phyloP scores from a whole-genome alignment of 2,113 vertebrate species.

The Probosciger aterrimus region DNA sequence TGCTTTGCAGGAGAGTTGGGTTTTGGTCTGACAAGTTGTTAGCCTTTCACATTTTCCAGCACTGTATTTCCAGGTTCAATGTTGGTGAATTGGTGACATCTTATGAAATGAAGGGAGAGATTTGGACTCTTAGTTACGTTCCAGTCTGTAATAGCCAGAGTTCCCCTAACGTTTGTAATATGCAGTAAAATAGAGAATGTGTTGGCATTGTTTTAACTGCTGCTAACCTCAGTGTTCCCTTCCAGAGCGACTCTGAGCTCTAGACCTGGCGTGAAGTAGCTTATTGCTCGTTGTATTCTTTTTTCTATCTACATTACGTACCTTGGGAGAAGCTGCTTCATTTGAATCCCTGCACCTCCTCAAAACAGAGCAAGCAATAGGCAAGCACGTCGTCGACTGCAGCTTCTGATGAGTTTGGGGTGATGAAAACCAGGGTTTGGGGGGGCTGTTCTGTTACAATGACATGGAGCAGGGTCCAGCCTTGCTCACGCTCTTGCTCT shows the following conservation, averaged over 20 bases:
- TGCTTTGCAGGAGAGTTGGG: not conserved
- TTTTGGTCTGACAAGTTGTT: not conserved
- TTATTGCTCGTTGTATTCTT: slow-evolving; percentile 38
- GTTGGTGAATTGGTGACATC: slow-evolving; percentile 21
- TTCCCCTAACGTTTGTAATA: not conserved
- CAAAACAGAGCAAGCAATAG: slow-evolving; percentile 11
- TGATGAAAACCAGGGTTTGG: not conserved
- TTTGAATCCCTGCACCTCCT: slow-evolving; percentile 30
- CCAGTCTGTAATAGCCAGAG: not conserved
- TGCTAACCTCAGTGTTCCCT: slow-evolving; percentile 30
- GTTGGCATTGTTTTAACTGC: not conserved
- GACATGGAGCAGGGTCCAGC: rapidly evolving
- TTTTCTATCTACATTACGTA: slow-evolving; percentile 1
- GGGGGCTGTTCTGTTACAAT: not conserved
- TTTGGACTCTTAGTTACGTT: slow-evolving; percentile 27
- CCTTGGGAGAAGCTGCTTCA: slow-evolving; percentile 27
- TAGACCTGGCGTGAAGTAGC: slow-evolving; percentile 9
- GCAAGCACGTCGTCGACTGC: not conserved
- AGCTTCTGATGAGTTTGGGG: not conserved
- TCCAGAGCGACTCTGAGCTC: slow-evolving; percentile 9
- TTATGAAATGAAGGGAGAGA: not conserved
- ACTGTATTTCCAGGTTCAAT: not conserved
- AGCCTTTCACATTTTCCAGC: slow-evolving; percentile 20
- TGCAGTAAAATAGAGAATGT: not conserved
- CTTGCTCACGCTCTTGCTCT: not conserved